These are phyloP conservation scores for Eristalinus aeneus DNA, from an alignment of 2,888 invertebrate genomes.

Conservation along the genomic window DNA sequence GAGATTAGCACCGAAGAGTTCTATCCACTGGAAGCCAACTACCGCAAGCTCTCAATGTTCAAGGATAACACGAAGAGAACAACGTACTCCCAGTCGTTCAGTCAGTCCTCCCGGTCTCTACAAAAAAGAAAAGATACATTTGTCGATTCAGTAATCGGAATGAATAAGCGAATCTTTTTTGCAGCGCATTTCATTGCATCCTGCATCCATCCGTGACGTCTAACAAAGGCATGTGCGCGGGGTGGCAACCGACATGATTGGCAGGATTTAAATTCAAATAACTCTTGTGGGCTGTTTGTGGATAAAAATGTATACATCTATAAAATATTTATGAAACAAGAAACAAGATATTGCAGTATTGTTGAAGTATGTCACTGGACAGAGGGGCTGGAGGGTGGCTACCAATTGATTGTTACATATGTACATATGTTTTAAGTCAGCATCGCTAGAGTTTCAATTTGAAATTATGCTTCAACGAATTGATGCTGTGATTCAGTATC, in stretches of 20 bases:
- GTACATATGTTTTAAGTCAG: neutral
- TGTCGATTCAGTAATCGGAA: conserved; percentile 68
- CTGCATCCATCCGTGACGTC: conserved; percentile 16
- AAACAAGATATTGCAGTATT: neutral
- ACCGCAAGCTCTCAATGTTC: conserved; percentile 27
- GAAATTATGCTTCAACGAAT: neutral
- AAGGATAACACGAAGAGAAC: conserved; percentile 11
- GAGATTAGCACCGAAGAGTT: conserved; percentile 41
- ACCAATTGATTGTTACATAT: neutral
- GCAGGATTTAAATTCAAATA: conserved; percentile 61
- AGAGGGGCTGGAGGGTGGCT: neutral
- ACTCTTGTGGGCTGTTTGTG: conserved; percentile 28
- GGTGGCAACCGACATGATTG: conserved; percentile 39
- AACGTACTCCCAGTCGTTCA: conserved; percentile 27
- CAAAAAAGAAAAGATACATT: conserved; percentile 63
- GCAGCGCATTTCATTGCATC: neutral
- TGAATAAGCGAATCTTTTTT: conserved; percentile 32
- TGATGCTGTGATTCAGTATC: neutral
- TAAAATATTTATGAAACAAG: neutral
- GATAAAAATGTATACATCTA: neutral
- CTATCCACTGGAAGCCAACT: conserved; percentile 40
- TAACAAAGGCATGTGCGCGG: conserved; percentile 44
- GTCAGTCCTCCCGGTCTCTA: conserved; percentile 18
- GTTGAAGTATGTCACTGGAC: neutral
- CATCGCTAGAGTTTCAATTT: neutral